Conservation (phyloP, 2,888 invertebrate species). For the Netelia virgata region DNA sequence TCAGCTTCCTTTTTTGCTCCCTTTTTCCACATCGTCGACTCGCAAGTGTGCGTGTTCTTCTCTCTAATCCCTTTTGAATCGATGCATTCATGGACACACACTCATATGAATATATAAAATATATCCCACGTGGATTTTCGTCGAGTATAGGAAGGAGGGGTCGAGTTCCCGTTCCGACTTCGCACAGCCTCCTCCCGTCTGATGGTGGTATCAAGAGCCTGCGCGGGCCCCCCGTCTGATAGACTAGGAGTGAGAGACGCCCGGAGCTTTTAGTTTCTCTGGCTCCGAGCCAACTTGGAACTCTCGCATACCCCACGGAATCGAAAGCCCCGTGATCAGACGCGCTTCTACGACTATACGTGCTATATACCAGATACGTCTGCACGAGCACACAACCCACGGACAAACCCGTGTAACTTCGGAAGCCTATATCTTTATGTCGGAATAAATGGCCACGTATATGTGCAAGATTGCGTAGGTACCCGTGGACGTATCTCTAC, state of each 20-base stretch:
- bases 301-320: constrained; percentile 54
- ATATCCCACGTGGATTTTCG: constrained; percentile 60
- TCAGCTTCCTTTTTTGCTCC: constrained; percentile 26
- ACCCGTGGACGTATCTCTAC: too few relatives aligned
- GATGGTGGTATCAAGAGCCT: constrained; percentile 40
- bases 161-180: constrained; percentile 3
- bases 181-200: background rate
- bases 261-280: constrained; percentile 64
- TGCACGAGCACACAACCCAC: constrained; percentile 13
- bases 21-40: constrained; percentile 4
- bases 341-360: constrained; percentile 41
- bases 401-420: constrained; percentile 28
- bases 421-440: constrained; percentile 22
- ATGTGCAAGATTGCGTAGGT: too few relatives aligned
- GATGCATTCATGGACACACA: constrained; percentile 6
- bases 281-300: constrained; percentile 58
- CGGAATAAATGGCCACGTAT: background rate
- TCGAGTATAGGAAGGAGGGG: constrained; percentile 33
- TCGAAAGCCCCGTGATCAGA: constrained; percentile 55
- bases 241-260: constrained; percentile 44
- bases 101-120: constrained; percentile 5
- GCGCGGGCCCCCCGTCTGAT: constrained; percentile 40
- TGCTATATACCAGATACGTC: constrained; percentile 1
- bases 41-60: constrained; percentile 10
- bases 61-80: constrained; percentile 50